Evolutionary conservation across 2,888 invertebrate genomes (phyloP).

Genomic region (Noctua janthe): DNA sequence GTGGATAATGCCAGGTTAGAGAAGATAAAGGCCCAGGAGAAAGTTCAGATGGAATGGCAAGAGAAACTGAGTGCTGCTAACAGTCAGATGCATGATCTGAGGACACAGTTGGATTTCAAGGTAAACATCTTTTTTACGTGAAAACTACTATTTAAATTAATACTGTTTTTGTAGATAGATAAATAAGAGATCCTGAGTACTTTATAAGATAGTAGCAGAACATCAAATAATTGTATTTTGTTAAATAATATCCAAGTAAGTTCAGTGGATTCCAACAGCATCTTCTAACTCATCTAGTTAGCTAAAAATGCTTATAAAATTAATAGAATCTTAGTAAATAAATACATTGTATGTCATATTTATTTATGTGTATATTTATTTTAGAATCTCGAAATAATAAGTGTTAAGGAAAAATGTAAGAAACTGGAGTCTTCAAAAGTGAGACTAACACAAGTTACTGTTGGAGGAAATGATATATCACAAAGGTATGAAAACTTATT

Average conservation of each 20-base stretch:
- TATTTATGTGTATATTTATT: slow-evolving; percentile 57
- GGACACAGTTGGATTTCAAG: slow-evolving; percentile 90
- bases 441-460: slow-evolving; percentile 83
- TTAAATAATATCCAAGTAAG: background rate
- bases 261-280: background rate
- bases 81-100: slow-evolving; percentile 84
- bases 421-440: slow-evolving; percentile 85
- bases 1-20: slow-evolving; percentile 86
- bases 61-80: slow-evolving; percentile 84
- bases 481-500: slow-evolving; percentile 71
- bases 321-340: background rate
- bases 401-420: slow-evolving; percentile 89
- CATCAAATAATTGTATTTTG: background rate
- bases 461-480: slow-evolving; percentile 79
- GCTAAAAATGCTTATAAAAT: background rate
- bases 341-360: background rate
- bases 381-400: slow-evolving; percentile 90
- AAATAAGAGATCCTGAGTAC: background rate
- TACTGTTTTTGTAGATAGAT: background rate
- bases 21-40: slow-evolving; percentile 84
- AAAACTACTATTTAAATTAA: background rate
- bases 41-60: slow-evolving; percentile 88
- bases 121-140: slow-evolving; percentile 70
- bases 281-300: background rate
- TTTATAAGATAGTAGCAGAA: background rate